These are phyloP conservation scores for Solea solea DNA, from an alignment of 2,113 vertebrate genomes.

Conservation along the genomic window DNA sequence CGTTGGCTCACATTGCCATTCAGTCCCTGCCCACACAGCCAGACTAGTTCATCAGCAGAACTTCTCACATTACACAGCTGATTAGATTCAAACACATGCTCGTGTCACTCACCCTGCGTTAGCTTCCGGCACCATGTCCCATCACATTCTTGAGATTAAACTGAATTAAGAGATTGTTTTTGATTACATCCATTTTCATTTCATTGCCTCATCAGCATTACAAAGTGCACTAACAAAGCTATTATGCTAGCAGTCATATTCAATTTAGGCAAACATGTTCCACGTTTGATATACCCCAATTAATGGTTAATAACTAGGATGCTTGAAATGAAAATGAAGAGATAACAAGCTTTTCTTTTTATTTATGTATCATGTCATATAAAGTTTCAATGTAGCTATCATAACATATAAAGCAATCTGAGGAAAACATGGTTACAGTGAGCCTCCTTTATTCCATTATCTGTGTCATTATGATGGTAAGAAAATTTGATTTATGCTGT, in stretches of 20 bases:
- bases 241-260: constrained; percentile 63
- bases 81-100: constrained; percentile 67
- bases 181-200: constrained; percentile 70
- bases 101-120: constrained; percentile 56
- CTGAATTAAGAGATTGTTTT: constrained; percentile 70
- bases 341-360: background rate
- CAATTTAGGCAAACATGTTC: constrained; percentile 56
- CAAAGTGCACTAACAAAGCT: constrained; percentile 59
- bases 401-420: background rate
- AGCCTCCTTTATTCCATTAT: constrained; percentile 23
- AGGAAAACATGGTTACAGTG: background rate
- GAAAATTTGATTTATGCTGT: constrained; percentile 27
- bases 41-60: constrained; percentile 56
- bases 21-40: constrained; percentile 39
- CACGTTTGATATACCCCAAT: constrained; percentile 59
- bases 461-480: constrained; percentile 10
- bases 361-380: background rate
- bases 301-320: constrained; percentile 55
- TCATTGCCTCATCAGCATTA: constrained; percentile 65
- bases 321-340: constrained; percentile 7
- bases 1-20: constrained; percentile 23
- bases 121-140: constrained; percentile 62
- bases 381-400: background rate
- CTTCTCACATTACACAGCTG: constrained; percentile 67
- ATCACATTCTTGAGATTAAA: constrained; percentile 67